Evolutionary conservation across 2,113 vertebrate species (phyloP).

Genomic region (Blennius ocellaris): DNA sequence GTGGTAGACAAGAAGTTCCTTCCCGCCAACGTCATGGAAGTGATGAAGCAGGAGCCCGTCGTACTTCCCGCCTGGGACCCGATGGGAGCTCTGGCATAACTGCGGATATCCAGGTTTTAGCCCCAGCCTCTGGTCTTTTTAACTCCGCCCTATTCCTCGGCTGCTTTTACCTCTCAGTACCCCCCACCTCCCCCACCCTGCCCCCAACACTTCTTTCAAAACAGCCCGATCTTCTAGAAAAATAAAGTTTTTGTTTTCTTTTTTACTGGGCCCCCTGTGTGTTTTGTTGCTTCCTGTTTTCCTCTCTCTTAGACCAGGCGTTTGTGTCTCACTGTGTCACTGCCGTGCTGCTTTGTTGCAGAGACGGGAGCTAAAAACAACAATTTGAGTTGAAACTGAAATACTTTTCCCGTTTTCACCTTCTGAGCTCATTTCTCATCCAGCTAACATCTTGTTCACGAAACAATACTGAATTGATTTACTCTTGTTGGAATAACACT

Average conservation of each 20-base stretch:
- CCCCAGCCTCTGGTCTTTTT: constrained; percentile 65
- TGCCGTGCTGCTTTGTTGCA: too few relatives aligned
- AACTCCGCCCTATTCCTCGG: constrained; percentile 60
- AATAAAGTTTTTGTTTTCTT: constrained; percentile 76
- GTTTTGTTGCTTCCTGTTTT: constrained; percentile 37
- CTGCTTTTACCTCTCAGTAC: constrained; percentile 69
- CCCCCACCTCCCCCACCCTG: constrained; percentile 19
- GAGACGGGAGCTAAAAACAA: too few relatives aligned
- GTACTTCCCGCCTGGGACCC: constrained; percentile 98
- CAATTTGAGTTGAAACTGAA: too few relatives aligned
- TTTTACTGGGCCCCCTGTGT: constrained; percentile 72
- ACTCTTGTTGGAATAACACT: constrained; percentile 25
- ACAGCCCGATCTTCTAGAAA: constrained; percentile 74
- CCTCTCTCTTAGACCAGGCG: not conserved
- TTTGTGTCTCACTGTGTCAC: not conserved
- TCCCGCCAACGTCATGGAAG: constrained; percentile 86
- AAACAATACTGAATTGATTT: constrained; percentile 13
- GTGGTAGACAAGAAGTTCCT: constrained; percentile 94
- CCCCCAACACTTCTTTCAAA: constrained; percentile 34
- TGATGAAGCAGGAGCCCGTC: constrained; percentile 90
- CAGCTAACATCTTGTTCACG: not conserved
- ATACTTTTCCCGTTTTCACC: not conserved
- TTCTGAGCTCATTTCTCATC: not conserved
- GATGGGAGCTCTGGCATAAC: constrained; percentile 94
- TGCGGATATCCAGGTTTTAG: constrained; percentile 48